A percentile compares a stretch with the other conserved stretches of the same genome.
Evolutionary conservation across 2,888 invertebrate species (phyloP).

Genomic region (Lasioglossum marginatum): DNA sequence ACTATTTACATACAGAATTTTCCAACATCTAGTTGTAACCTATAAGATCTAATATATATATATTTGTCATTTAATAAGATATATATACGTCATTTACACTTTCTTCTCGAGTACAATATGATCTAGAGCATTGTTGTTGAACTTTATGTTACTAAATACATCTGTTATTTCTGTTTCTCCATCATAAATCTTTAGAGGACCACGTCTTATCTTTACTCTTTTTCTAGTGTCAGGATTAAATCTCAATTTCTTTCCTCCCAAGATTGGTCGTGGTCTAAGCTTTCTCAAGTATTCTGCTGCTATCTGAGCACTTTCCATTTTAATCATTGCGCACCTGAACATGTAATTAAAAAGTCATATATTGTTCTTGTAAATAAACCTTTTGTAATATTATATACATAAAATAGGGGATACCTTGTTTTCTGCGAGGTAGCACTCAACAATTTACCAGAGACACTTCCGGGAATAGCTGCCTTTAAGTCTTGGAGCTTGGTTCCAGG

Average conservation of each 20-base stretch:
- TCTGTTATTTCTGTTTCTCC: neutral
- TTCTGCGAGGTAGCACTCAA: slow-evolving; percentile 61
- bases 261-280: slow-evolving; percentile 65
- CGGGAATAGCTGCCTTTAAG: slow-evolving; percentile 73
- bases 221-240: slow-evolving; percentile 68
- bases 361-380: neutral
- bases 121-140: neutral
- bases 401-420: slow-evolving; percentile 46
- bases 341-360: neutral
- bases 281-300: slow-evolving; percentile 73
- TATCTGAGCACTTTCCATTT: slow-evolving; percentile 62
- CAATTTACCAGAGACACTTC: slow-evolving; percentile 67
- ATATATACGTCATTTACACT: neutral
- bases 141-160: neutral
- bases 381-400: neutral
- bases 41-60: slow-evolving; percentile 1
- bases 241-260: slow-evolving; percentile 66
- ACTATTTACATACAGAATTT: slow-evolving; percentile 1
- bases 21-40: neutral
- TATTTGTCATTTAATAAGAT: neutral
- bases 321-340: slow-evolving; percentile 73
- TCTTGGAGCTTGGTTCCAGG: slow-evolving; percentile 69
- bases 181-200: slow-evolving; percentile 47
- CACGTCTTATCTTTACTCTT: slow-evolving; percentile 44
- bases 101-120: slow-evolving; percentile 10